These are phyloP conservation scores for Lycopodina hypogea DNA, from an alignment of 37 sponge, comb jelly and placozoan species.

Conservation along the genomic window DNA sequence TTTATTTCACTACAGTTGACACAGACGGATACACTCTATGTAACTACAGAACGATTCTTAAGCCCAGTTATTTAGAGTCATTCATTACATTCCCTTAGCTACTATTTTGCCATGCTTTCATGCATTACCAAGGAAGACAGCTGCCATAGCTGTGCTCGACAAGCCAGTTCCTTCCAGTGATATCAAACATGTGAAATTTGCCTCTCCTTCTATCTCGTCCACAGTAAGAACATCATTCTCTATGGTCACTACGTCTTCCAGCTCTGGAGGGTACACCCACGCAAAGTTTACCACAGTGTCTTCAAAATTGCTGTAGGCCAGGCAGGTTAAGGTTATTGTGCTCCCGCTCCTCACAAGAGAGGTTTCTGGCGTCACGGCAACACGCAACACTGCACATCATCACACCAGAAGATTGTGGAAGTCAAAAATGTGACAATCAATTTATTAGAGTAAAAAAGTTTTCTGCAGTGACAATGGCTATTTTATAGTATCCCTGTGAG, in stretches of 20 bases:
- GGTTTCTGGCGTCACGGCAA: slow-evolving; percentile 13
- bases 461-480: too few species aligned
- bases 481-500: too few species aligned
- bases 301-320: slow-evolving; percentile 1
- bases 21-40: too few species aligned
- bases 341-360: not conserved
- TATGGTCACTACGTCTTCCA: not conserved
- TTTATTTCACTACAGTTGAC: too few species aligned
- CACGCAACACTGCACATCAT: slow-evolving; percentile 5
- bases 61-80: too few species aligned
- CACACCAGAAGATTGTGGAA: not conserved
- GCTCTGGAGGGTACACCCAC: slow-evolving; percentile 18
- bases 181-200: slow-evolving; percentile 15
- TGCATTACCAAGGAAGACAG: slow-evolving; percentile 13
- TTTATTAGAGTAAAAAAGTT: not conserved
- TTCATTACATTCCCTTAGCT: too few species aligned
- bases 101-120: too few species aligned
- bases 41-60: too few species aligned
- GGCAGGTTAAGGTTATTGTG: slow-evolving; percentile 17
- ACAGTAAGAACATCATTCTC: slow-evolving; percentile 7
- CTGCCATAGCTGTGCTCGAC: not conserved
- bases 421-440: not conserved
- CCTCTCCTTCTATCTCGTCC: not conserved
- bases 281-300: not conserved
- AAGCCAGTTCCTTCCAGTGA: not conserved